Evolutionary conservation across 2,888 invertebrate genomes (phyloP).

Genomic region (Rambutsinella grinnellia): DNA sequence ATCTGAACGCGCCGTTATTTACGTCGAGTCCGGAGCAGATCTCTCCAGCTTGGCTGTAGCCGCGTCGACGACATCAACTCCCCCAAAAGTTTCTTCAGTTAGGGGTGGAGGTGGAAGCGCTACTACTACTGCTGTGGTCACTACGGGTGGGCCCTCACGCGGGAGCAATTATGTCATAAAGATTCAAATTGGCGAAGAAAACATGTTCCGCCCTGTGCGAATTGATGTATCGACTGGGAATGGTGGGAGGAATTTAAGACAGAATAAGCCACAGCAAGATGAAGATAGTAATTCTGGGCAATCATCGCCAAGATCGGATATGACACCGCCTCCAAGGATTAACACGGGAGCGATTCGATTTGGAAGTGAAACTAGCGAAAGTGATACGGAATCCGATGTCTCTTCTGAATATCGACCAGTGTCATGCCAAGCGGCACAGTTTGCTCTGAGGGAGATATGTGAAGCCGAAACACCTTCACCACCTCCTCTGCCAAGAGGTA

Average conservation of each 20-base stretch:
- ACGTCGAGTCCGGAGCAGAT: conserved; percentile 63
- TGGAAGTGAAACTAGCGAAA: conserved; percentile 65
- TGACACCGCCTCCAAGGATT: conserved; percentile 64
- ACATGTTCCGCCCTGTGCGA: conserved; percentile 63
- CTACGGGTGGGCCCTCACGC: conserved; percentile 32
- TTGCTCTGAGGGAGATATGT: conserved; percentile 64
- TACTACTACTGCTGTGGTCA: conserved; percentile 39
- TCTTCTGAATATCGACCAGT: conserved; percentile 62
- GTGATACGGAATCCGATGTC: conserved; percentile 66
- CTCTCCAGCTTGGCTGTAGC: conserved; percentile 53
- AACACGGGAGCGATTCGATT: conserved; percentile 61
- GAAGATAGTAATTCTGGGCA: conserved; percentile 63
- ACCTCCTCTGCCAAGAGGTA: conserved; percentile 49
- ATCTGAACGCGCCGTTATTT: conserved; percentile 64
- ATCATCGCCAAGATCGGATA: conserved; percentile 64
- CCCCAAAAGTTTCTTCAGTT: conserved; percentile 7
- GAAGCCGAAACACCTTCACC: conserved; percentile 55
- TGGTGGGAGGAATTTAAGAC: conserved; percentile 11
- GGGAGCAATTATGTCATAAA: conserved; percentile 65
- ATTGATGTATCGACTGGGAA: conserved; percentile 62
- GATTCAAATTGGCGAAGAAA: conserved; percentile 66
- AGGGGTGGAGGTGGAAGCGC: conserved; percentile 22
- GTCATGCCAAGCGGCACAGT: conserved; percentile 63
- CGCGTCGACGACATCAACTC: conserved; percentile 14
- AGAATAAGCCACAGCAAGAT: conserved; percentile 38